Conservation (phyloP, 2,113 vertebrate species). For the Corvus cornix region DNA sequence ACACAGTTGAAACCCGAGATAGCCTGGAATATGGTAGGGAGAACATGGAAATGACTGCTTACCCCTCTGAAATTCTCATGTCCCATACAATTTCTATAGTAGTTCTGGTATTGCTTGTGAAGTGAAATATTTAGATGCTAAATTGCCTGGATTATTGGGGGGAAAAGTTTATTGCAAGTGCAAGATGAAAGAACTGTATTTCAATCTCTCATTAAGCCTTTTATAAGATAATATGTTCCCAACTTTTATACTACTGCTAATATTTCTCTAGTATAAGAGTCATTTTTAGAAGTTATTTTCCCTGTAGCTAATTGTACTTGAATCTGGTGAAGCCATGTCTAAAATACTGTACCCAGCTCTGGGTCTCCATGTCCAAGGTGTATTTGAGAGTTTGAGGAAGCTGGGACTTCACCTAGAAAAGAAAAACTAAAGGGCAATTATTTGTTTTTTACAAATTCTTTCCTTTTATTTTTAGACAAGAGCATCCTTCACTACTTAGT, state of each 20-base stretch:
- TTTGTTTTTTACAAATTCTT: background rate
- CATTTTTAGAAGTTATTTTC: background rate
- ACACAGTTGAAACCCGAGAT: background rate
- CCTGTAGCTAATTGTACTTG: background rate
- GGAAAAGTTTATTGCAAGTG: background rate
- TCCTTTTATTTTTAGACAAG: background rate
- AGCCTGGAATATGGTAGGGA: background rate
- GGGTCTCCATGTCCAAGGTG: background rate
- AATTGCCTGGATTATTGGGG: background rate
- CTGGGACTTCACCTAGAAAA: background rate
- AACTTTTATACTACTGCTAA: background rate
- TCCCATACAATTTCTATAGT: background rate
- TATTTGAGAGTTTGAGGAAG: background rate
- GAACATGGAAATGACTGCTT: background rate
- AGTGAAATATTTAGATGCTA: background rate
- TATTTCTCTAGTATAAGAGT: background rate
- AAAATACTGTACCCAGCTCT: background rate
- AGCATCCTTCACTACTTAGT: background rate
- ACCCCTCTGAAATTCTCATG: rapidly evolving
- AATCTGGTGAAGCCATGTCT: background rate
- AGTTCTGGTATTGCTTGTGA: background rate
- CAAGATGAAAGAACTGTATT: background rate
- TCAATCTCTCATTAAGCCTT: background rate
- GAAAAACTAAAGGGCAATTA: background rate
- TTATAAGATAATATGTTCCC: background rate